Base-by-base conservation (phyloP, 2,797 vertebrate species). In the Anguilla obscura region DNA sequence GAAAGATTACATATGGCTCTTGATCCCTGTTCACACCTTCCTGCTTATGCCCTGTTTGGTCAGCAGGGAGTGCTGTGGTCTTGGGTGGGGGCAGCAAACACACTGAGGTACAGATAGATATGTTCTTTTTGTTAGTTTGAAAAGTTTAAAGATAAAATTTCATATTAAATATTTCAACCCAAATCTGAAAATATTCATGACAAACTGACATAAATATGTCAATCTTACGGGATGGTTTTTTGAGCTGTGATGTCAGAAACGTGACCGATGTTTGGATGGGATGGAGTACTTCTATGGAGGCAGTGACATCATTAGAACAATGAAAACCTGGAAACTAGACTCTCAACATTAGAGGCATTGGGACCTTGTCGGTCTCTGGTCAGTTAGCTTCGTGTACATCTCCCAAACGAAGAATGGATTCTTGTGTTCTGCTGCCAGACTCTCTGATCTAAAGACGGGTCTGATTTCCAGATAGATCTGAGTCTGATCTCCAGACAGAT, bases 11-110 rank as follows among this genome's bases (percentile, higher is more conserved):
- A 33, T 84, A 84, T 84, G 83, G 83, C 83, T 84, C 52, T 84
- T 84, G 83, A 84, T 84, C 83, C 83, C 52, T 36, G 76, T 33
- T 83, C 71, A 58, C 74, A 86, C 10, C n/a, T 10, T 63, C 85
- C 86, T 87, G 85, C 14, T 89, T 90, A 91, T 94, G 92, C 94
- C 94, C 94, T 93, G 92, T 90, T 93, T 92, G 89, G 50, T n/a
- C 83, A 54, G 52, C 83, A 58, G 52, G 83, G 83, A 84, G 83
- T 56, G 45, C 48, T 56, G 52, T 84, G 83, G 83, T 84, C 52
- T 84, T 27, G 5, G 52, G 83, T 79, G 74, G 33, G 74, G 50
- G 52, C 3, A 84, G 27, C 3, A 56, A 56, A 48, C 85, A 86
- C 58, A 40, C 52, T 50, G 33, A 85, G n/a, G 30, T 36, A 56